Conservation (phyloP, 2,797 vertebrate genomes). For the Heliangelus exortis region DNA sequence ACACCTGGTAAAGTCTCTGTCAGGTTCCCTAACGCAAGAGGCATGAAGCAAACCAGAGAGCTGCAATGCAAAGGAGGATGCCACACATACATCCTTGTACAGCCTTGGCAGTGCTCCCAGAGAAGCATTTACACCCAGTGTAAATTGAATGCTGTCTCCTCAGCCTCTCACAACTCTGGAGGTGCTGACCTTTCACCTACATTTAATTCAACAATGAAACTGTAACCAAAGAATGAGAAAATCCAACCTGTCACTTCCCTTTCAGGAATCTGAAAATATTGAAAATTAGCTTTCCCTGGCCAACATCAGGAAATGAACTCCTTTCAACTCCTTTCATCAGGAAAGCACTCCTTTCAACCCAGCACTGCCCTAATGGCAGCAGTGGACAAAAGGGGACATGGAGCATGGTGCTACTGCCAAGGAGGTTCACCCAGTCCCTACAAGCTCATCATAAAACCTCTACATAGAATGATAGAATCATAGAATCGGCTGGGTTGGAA, state of each 20-base stretch:
- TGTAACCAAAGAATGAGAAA: background rate
- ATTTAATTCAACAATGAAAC: background rate
- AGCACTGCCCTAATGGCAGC: background rate
- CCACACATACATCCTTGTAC: background rate
- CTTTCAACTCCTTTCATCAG: too few relatives aligned
- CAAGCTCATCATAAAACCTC: background rate
- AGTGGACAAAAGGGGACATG: background rate
- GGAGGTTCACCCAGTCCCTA: background rate
- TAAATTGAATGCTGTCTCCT: background rate
- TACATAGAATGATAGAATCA: fast-evolving
- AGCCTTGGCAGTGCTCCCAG: background rate
- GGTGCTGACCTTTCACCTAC: background rate
- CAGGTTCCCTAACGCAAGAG: background rate
- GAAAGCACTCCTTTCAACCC: background rate
- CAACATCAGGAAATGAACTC: background rate
- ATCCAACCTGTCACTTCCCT: background rate
- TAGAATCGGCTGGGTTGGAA: too few relatives aligned
- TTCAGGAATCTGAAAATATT: background rate
- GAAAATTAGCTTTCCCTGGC: background rate
- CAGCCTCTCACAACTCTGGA: background rate
- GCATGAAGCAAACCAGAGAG: background rate
- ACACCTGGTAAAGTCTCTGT: background rate
- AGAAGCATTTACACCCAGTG: too few relatives aligned
- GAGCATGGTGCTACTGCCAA: background rate
- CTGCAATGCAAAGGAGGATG: background rate